A percentile compares a stretch with the other conserved stretches of the same genome.
phyloP scores from a whole-genome alignment of 2,888 invertebrate species.

The Aphrophora alni region DNA sequence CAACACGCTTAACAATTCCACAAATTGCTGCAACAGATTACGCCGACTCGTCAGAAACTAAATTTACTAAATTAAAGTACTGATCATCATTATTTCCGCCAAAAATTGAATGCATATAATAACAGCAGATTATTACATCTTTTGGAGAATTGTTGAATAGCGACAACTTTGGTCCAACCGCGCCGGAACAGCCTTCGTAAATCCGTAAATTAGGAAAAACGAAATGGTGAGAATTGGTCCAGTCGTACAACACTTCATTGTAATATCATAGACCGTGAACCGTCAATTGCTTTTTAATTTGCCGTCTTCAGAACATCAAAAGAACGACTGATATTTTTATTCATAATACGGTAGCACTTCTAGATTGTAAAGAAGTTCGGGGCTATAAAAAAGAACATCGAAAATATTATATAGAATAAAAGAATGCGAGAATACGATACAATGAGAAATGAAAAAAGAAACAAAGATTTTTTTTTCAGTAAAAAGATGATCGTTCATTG shows the following conservation, averaged over 20 bases:
- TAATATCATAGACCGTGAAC: background rate
- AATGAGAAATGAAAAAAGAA: slow-evolving; percentile 15
- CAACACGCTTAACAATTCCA: too few relatives aligned
- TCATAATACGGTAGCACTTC: background rate
- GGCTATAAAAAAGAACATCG: background rate
- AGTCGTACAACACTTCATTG: background rate
- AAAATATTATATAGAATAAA: background rate
- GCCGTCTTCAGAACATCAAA: background rate
- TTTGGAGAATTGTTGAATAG: too few relatives aligned
- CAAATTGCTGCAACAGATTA: too few relatives aligned
- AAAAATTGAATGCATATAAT: too few relatives aligned
- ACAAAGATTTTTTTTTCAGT: slow-evolving; percentile 21
- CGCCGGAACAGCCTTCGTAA: background rate
- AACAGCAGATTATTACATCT: too few relatives aligned
- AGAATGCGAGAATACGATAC: background rate
- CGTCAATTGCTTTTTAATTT: slow-evolving; percentile 4
- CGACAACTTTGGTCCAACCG: too few relatives aligned
- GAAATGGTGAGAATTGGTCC: background rate
- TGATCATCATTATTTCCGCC: too few relatives aligned
- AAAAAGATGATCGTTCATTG: slow-evolving; percentile 35
- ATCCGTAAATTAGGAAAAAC: background rate
- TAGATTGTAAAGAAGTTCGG: background rate
- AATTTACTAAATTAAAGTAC: too few relatives aligned
- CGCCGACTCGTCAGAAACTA: too few relatives aligned
- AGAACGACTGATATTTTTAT: background rate